phyloP scores from a whole-genome alignment of 2,888 invertebrate genomes.

The Isoperla grammatica region DNA sequence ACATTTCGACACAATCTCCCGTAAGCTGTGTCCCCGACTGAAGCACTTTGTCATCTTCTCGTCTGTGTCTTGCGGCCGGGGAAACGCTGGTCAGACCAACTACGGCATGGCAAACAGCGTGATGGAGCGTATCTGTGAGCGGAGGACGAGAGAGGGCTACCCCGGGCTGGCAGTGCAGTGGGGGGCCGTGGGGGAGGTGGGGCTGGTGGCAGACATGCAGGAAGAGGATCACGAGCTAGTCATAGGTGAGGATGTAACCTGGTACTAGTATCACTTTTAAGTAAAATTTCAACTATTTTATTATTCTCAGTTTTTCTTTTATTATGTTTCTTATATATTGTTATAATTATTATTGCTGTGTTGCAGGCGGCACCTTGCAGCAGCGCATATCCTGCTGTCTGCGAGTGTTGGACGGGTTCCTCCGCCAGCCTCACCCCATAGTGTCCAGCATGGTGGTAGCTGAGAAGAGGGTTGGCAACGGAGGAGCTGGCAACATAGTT shows the following conservation, averaged over 20 bases:
- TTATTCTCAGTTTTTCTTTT: too few relatives aligned
- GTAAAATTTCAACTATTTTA: too few relatives aligned
- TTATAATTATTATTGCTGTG: too few relatives aligned
- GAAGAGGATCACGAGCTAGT: constrained; percentile 62
- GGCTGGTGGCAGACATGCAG: constrained; percentile 52
- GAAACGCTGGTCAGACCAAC: constrained; percentile 60
- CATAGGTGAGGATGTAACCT: constrained; percentile 45
- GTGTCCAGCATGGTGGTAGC: constrained; percentile 84
- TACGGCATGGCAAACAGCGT: constrained; percentile 59
- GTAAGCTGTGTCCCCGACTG: constrained; percentile 52
- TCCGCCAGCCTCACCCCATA: constrained; percentile 59
- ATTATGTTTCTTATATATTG: too few relatives aligned
- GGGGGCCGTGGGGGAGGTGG: constrained; percentile 65
- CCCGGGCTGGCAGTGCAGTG: constrained; percentile 57
- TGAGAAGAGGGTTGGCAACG: constrained; percentile 62
- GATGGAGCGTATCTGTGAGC: constrained; percentile 57
- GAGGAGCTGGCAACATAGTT: constrained; percentile 54
- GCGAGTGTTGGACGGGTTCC: constrained; percentile 58
- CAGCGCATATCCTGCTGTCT: constrained; percentile 82
- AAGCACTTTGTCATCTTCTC: constrained; percentile 60
- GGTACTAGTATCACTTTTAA: too few relatives aligned
- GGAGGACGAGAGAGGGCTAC: constrained; percentile 45
- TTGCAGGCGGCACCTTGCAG: constrained; percentile 67
- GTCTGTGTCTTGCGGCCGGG: constrained; percentile 57
- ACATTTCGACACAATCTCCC: constrained; percentile 63